A percentile compares a stretch with the other conserved stretches of the same genome.
Conservation (phyloP, 2,797 vertebrate genomes). For the Scolopax bukidnonensis region DNA sequence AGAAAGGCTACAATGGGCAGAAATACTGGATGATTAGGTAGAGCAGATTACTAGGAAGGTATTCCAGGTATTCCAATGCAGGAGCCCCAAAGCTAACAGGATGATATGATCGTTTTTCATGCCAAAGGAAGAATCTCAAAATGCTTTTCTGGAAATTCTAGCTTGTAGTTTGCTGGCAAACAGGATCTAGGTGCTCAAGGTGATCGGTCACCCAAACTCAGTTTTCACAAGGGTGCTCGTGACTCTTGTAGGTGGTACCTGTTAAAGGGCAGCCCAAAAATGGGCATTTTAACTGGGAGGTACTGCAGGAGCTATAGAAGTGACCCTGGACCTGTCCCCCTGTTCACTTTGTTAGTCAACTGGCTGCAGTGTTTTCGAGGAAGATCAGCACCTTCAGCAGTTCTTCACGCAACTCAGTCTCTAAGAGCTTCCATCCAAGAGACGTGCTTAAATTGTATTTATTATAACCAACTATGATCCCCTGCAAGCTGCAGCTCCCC, state of each 20-base stretch:
- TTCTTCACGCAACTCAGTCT: background rate
- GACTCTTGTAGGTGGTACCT: background rate
- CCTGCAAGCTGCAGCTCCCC: background rate
- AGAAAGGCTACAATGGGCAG: background rate
- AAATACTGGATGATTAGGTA: background rate
- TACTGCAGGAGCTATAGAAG: background rate
- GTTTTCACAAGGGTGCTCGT: background rate
- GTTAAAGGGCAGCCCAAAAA: background rate
- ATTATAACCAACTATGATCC: background rate
- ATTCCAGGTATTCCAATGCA: background rate
- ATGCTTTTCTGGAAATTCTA: background rate
- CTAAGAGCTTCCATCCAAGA: background rate
- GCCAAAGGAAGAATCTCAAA: background rate
- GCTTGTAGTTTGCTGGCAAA: background rate
- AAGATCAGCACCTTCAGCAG: background rate
- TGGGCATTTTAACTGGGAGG: background rate
- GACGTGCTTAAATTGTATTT: background rate
- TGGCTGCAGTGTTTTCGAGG: background rate
- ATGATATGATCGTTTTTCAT: background rate
- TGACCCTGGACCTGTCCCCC: background rate
- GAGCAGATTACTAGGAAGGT: background rate
- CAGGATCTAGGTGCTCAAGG: background rate
- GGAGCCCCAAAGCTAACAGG: background rate
- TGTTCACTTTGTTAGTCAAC: fast-evolving
- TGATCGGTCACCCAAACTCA: fast-evolving